Evolutionary conservation across 2,113 vertebrate genomes (phyloP), one percentile per base, ranked within the genome.

Genomic region (Leptodactylus fuscus): DNA sequence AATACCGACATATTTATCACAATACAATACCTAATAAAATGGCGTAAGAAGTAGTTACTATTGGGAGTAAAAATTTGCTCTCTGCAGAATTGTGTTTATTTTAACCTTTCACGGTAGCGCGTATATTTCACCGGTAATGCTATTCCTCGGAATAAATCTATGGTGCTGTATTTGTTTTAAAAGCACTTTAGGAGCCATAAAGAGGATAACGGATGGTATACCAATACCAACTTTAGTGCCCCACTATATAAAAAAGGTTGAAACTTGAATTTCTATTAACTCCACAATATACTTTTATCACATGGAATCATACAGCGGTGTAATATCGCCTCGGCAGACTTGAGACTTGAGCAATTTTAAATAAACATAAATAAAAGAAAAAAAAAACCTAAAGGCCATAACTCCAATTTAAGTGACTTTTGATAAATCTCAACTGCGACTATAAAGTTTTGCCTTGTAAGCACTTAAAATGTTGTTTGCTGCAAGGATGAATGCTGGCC

Each of bases 221-320:
- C 84, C 84, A 86, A 81, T 86, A 81, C 76, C 67, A 86, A 81
- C 84, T 86, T 86, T 81, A 80, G 77, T 86, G 77, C 84, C 84
- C 62, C 84, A 73, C 84, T 80, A 73, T 86, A 81, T 86, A 86
- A 86, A 81, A 85, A 86, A 86, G 84, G 77, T 71, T 80, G 65
- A 86, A 86, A 86, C 84, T 86, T 81, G 84, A 86, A 86, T 86
- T 86, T 86, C 84, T 86, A 86, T 86, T 86, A 86, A 86, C 84
- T 86, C 77, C 58, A 86, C 84, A 51, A 73, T 86, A 86, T 81
- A 81, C 76, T 86, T 86, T 86, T 86, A 86, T 80, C 76, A 86
- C 84, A 81, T 22, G 65, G 69, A 85, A 85, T 85, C 75, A 85
- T 79, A 70, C 49, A 58, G 77, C 53, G 20, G 41, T 41, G 77